A percentile compares a stretch with the other conserved stretches of the same genome.
Conservation (phyloP, 2,797 vertebrate genomes). For the Alauda arvensis region DNA sequence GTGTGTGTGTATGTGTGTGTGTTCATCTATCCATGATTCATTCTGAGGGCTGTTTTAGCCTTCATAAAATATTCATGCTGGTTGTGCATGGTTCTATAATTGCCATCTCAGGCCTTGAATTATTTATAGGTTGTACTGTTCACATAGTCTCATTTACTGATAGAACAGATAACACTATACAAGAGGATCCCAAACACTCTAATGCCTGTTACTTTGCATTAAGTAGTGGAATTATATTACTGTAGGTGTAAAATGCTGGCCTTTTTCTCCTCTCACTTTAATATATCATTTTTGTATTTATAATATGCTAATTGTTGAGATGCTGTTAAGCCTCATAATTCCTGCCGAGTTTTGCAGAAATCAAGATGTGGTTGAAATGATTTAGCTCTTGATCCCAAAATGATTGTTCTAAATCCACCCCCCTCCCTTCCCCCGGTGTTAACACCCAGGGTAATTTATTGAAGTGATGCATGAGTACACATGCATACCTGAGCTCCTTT, state of each 20-base stretch:
- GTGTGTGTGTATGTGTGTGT: conserved; percentile 58
- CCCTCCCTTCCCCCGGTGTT: conserved; percentile 38
- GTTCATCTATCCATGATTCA: conserved; percentile 86
- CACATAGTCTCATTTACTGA: conserved; percentile 89
- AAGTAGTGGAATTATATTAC: conserved; percentile 89
- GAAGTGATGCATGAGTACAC: conserved; percentile 73
- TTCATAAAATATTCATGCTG: conserved; percentile 99
- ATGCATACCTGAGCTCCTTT: conserved; percentile 75
- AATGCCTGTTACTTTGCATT: conserved; percentile 89
- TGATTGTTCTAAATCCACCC: conserved; percentile 71
- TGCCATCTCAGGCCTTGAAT: conserved; percentile 99
- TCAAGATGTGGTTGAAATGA: conserved; percentile 76
- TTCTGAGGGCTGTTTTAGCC: conserved; percentile 96
- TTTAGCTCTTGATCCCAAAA: conserved; percentile 79
- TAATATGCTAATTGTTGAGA: conserved; percentile 83
- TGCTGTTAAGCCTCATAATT: conserved; percentile 78
- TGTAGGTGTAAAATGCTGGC: conserved; percentile 79
- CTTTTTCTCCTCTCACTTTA: conserved; percentile 73
- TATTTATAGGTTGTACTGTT: conserved; percentile 96
- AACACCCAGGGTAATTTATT: conserved; percentile 70
- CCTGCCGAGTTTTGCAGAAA: conserved; percentile 72
- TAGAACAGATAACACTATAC: conserved; percentile 82
- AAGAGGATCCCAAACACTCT: conserved; percentile 85
- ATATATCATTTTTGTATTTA: conserved; percentile 82
- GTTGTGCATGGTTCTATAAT: conserved; percentile 99